These are phyloP conservation scores for Limnephilus marmoratus DNA, from an alignment of 2,888 invertebrate species.

Conservation along the genomic window DNA sequence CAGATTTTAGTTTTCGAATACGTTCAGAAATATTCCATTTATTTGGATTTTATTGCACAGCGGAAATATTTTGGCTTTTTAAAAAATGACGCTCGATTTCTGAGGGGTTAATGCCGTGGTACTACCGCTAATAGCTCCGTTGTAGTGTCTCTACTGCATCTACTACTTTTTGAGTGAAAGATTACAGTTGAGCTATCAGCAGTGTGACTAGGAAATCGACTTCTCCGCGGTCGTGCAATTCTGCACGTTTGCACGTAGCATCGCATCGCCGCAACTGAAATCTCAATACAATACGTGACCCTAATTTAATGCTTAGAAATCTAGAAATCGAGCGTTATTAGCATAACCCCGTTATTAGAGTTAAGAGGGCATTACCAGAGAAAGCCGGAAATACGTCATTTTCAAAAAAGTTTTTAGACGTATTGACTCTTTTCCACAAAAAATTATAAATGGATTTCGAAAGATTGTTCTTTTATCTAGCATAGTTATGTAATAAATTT, in stretches of 20 bases:
- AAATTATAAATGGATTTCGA: no score
- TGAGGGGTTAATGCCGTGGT: neutral
- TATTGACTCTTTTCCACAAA: no score
- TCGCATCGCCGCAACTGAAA: neutral
- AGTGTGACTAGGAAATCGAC: neutral
- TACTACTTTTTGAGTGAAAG: neutral
- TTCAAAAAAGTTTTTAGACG: no score
- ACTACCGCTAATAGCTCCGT: neutral
- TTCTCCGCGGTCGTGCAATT: slow-evolving; percentile 10
- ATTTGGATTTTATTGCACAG: no score
- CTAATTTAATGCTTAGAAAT: slow-evolving; percentile 10
- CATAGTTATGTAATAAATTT: no score
- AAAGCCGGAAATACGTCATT: no score
- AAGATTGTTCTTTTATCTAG: no score
- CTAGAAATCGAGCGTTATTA: neutral
- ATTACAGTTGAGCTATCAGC: neutral
- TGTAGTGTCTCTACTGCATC: neutral
- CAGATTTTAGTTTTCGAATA: no score
- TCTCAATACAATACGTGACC: slow-evolving; percentile 26
- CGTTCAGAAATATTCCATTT: no score
- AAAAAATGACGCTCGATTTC: no score
- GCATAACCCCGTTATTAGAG: neutral
- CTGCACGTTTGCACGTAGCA: neutral
- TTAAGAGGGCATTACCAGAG: no score
- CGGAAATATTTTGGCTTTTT: no score